Base-by-base conservation (phyloP, 1,140 invertebrate species). In the Pygmarrhopalites habei region DNA sequence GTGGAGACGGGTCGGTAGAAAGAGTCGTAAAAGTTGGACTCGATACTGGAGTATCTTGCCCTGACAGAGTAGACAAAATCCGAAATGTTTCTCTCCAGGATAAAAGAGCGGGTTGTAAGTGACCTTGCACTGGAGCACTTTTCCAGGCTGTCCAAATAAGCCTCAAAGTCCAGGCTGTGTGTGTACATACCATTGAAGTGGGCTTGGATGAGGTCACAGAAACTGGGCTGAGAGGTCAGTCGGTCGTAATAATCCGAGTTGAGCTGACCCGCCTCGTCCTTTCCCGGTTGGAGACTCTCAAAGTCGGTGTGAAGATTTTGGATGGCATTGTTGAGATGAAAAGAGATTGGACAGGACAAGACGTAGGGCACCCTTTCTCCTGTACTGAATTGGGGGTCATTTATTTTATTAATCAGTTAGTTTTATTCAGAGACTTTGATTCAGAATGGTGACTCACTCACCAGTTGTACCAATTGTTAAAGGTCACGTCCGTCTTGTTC, bases 401-500 rank as follows among this genome's bases (percentile, higher is more conserved):
- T n/a, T n/a, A n/a, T n/a, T n/a, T n/a, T n/a, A n/a, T n/a, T n/a
- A n/a, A n/a, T n/a, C 55, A 66, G 14, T 7, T 61, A 25, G 60
- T n/a, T n/a, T n/a, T n/a, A n/a, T n/a, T n/a, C n/a, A n/a, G 7
- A 56, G 57, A 12, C n/a, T 49, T 39, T 17, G n/a, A 10, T 15
- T 15, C 39, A 49, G n/a, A n/a, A n/a, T n/a, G n/a, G n/a, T n/a
- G n/a, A n/a, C n/a, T n/a, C n/a, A n/a, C n/a, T n/a, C n/a, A n/a
- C n/a, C 57, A 60, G 1, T 49, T 51, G 41, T 62, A 66, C 64
- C 64, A 66, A 52, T 67, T 71, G 52, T 67, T 71, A 53, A 71
- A 71, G 19, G 65, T 61, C 1, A 71, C 58, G 10, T 71, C 69
- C 15, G 61, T 62, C 46, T 71, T 71, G 32, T 71, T 71, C 60